Base-by-base conservation (phyloP, 2,797 vertebrate genomes). In the Aselliscus stoliczkanus region DNA sequence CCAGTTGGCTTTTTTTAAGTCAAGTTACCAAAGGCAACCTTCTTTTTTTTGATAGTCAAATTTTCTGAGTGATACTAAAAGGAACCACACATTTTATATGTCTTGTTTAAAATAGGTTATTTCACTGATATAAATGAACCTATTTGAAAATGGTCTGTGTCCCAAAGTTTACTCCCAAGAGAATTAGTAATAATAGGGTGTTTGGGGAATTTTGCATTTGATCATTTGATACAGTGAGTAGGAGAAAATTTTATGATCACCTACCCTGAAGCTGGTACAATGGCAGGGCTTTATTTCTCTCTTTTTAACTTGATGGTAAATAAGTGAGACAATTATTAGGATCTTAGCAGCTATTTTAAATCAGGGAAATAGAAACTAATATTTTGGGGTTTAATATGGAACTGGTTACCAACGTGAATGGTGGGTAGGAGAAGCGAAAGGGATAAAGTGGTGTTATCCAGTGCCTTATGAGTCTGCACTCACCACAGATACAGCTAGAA, bases 41-140 rank as follows among this genome's bases (percentile, higher is more conserved):
- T 89, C 94, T 44, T 9, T 65, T 14, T 89, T 95, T 44, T 9
- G 56, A 18, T 82, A 90, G 88, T 96, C 76, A 94, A 97, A 83
- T 95, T 80, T 97, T 17, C 42, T 65, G 44, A 73, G 25, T 23
- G 11, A 80, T 95, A 79, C n/a, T 94, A 34, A 67, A 44, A 52
- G 10, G 17, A 39, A 73, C 27, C 54, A 70, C n/a, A 23, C 29
- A 14, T 42, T 21, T 31, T 56, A 21, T 67, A 76, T 11, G 31
- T 90, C 23, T 94, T 80, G 34, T 82, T 37, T 92, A 90, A 94
- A 94, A 76, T n/a, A 86, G 58, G 56, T 11, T 58, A 44, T 86
- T 81, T 79, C 44, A 58, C 21, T 7, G 7, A 23, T 58, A 64
- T 72, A 93, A 76, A 93, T 58, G 88, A 86, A 31, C 13, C 31